Conservation (phyloP, 2,797 vertebrate species). For the Paguma larvata region DNA sequence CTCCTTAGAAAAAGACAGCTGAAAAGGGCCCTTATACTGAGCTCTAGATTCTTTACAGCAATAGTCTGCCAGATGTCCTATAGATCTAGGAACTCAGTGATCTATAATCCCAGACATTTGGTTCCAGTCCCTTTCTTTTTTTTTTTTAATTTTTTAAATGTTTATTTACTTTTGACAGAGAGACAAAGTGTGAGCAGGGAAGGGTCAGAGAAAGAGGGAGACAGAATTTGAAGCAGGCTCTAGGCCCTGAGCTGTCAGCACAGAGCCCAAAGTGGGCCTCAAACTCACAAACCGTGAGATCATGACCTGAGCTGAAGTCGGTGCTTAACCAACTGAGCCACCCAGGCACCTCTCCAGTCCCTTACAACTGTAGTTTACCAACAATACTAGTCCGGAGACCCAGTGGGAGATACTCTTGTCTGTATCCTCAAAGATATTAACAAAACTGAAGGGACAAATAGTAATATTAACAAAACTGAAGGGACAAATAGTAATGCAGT, state of each 20-base stretch:
- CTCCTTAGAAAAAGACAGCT: background rate
- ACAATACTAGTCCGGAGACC: background rate
- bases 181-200: no score
- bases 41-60: background rate
- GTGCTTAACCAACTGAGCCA: no score
- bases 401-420: background rate
- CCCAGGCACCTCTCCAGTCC: no score
- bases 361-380: background rate
- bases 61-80: background rate
- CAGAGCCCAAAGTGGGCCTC: no score
- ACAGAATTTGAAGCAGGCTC: no score
- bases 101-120: background rate
- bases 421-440: background rate
- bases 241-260: no score
- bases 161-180: no score
- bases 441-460: background rate
- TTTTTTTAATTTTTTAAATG: no score
- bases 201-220: no score
- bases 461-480: background rate
- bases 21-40: background rate
- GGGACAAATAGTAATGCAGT: background rate
- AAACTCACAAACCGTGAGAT: no score
- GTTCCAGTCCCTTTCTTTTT: no score
- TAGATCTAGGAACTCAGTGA: background rate
- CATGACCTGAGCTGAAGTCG: no score